These are phyloP conservation scores for Leptocoma aspasia DNA, from an alignment of 2,113 vertebrate species.

Conservation along the genomic window DNA sequence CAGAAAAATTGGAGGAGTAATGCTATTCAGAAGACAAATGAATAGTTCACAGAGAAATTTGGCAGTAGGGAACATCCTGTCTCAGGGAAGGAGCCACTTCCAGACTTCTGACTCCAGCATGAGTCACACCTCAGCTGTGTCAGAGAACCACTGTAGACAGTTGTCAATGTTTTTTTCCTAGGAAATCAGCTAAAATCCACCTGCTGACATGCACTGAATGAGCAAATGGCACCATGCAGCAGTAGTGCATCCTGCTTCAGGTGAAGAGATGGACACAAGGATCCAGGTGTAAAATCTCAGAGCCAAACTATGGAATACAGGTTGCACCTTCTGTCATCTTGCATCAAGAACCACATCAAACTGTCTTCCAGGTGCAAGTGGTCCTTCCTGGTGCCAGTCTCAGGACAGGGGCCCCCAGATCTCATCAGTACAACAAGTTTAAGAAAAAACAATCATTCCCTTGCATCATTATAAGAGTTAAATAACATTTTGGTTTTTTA, in stretches of 20 bases:
- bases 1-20: not conserved
- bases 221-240: not conserved
- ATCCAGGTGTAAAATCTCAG: not conserved
- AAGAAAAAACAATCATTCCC: not conserved
- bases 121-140: not conserved
- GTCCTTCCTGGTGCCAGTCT: not conserved
- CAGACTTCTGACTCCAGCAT: not conserved
- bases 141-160: not conserved
- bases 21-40: not conserved
- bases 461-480: not conserved
- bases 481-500: not conserved
- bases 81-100: not conserved
- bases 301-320: not conserved
- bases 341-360: not conserved
- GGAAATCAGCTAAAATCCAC: not conserved
- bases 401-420: not conserved
- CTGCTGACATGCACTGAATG: not conserved
- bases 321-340: not conserved
- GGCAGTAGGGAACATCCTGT: not conserved
- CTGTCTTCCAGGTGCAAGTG: not conserved
- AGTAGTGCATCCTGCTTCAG: not conserved
- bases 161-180: not conserved
- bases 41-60: not conserved
- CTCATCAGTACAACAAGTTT: fast-evolving
- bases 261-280: not conserved